Evolutionary conservation across 37 sponge, comb jelly and placozoan species (phyloP).

Genomic region (Eunapius fragilis): DNA sequence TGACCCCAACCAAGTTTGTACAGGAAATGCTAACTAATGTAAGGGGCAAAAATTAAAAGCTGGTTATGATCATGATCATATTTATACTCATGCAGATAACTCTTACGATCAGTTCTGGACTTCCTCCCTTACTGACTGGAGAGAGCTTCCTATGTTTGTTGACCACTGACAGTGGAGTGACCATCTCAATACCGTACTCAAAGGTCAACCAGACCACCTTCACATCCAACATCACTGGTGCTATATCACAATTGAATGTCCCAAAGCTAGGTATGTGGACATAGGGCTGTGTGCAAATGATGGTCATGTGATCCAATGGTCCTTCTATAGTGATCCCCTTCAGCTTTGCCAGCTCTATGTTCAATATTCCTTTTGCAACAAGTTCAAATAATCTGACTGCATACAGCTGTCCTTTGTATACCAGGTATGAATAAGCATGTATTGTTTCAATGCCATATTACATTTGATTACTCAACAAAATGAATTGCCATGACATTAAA

Average conservation of each 20-base stretch:
- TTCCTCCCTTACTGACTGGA: slow-evolving; percentile 17
- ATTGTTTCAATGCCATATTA: no score
- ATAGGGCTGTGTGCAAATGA: not conserved
- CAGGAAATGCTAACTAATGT: not conserved
- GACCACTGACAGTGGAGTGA: not conserved
- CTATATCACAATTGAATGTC: not conserved
- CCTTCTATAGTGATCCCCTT: slow-evolving; percentile 15
- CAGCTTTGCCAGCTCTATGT: slow-evolving; percentile 38
- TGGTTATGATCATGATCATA: not conserved
- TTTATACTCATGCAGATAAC: not conserved
- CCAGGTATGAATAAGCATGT: slow-evolving; percentile 16
- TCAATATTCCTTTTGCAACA: slow-evolving; percentile 29
- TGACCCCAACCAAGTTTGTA: slow-evolving; percentile 19
- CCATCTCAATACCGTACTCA: slow-evolving; percentile 1
- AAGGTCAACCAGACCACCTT: slow-evolving; percentile 2
- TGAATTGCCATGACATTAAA: no score
- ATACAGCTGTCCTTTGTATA: slow-evolving; percentile 9
- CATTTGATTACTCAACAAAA: no score
- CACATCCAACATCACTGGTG: slow-evolving; percentile 28
- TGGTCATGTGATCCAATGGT: not conserved
- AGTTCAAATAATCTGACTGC: slow-evolving; percentile 19
- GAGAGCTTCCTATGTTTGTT: slow-evolving; percentile 19
- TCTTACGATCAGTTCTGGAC: slow-evolving; percentile 3
- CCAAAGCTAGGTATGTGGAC: not conserved
- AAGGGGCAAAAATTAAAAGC: not conserved